Evolutionary conservation across 2,797 vertebrate genomes (phyloP), one percentile per base, ranked within the genome.

Genomic region (Rhodeus uyekii): DNA sequence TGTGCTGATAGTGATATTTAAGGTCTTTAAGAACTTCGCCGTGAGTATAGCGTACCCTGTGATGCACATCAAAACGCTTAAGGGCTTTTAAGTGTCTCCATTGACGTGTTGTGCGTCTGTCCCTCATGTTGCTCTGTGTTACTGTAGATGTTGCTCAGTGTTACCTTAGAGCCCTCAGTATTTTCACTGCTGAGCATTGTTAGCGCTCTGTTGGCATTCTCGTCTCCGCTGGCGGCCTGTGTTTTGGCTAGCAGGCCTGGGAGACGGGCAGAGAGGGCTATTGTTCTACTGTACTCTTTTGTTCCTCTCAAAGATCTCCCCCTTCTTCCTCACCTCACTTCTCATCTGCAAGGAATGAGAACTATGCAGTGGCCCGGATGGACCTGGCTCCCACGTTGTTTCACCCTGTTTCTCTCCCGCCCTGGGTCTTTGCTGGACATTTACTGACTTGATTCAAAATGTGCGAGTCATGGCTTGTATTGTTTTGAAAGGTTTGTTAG

Each of bases 311-410:
- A 61, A 84, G 29, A 61, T 82, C 60, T 60, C 79, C 46, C 78
- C 61, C 64, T 32, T 81, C 60, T 44, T 76, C 48, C 75, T 82
- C 67, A 76, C 76, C 73, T 80, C 67, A 38, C 74, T 73, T 85
- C 65, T 82, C 86, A 74, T 86, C 53, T 72, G 76, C 72, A 82
- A 84, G 78, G 86, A 90, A 86, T 78, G 80, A 80, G 63, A 89
- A 83, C 80, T 82, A 84, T 82, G 87, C 53, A 24, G 67, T 80
- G 78, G 64, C 75, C 77, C 60, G 60, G 50, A 74, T 67, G 58
- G 61, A 78, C 53, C 48, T 16, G 73, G 73, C 53, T 61, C 69
- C 75, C 29, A 73, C 24, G n/a, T 39, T 14, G 29, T 38, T 46
- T 76, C 4, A 0, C 74, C 48, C 64, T 67, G 36, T 68, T 64